These are phyloP conservation scores for Triplophysa dalaica DNA, from an alignment of 2,113 vertebrate genomes.

Conservation along the genomic window DNA sequence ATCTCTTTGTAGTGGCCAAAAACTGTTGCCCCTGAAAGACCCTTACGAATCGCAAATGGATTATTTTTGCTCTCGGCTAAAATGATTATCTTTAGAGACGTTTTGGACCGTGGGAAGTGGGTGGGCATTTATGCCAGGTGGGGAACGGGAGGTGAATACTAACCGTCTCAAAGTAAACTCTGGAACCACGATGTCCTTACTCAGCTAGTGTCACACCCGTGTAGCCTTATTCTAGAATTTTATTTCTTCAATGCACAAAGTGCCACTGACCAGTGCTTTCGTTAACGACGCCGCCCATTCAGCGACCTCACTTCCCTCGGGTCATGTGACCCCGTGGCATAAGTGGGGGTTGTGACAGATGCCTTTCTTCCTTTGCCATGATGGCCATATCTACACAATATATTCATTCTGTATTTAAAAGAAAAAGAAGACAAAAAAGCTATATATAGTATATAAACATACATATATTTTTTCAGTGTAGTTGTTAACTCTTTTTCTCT, in stretches of 20 bases:
- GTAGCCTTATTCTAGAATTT: slow-evolving; percentile 82
- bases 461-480: slow-evolving; percentile 84
- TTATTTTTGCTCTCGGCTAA: slow-evolving; percentile 23
- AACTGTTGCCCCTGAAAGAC: slow-evolving; percentile 60
- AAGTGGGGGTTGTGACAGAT: slow-evolving; percentile 76
- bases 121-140: slow-evolving; percentile 48
- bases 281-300: slow-evolving; percentile 73
- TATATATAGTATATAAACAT: slow-evolving; percentile 81
- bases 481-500: slow-evolving; percentile 76
- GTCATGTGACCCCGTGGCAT: slow-evolving; percentile 61
- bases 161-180: slow-evolving; percentile 44
- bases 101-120: slow-evolving; percentile 55
- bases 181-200: slow-evolving; percentile 60
- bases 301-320: slow-evolving; percentile 70
- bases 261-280: slow-evolving; percentile 74
- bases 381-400: slow-evolving; percentile 77
- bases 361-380: slow-evolving; percentile 79
- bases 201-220: slow-evolving; percentile 73
- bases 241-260: slow-evolving; percentile 80
- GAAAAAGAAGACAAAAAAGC: slow-evolving; percentile 63
- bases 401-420: slow-evolving; percentile 80
- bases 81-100: slow-evolving; percentile 28
- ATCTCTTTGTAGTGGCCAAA: slow-evolving; percentile 71
- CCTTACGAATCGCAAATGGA: slow-evolving; percentile 31
- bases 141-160: background rate